These are phyloP conservation scores for Rousettus madagascariensis DNA, from an alignment of 2,797 vertebrate species.

Conservation along the genomic window DNA sequence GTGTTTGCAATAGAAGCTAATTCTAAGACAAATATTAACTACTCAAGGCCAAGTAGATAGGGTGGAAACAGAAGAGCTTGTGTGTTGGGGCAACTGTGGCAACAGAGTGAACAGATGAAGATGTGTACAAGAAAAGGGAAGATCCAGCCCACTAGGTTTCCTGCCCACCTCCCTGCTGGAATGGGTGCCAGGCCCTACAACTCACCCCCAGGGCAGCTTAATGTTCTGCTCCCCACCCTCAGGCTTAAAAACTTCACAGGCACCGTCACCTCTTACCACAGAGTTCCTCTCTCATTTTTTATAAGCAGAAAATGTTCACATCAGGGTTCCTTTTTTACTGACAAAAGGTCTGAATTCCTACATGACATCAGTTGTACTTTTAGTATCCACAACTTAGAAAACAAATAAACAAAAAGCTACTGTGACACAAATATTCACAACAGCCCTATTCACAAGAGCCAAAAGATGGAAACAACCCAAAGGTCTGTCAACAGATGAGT, in stretches of 20 bases:
- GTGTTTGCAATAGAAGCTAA: not conserved
- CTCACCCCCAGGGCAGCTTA: not conserved
- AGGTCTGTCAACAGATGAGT: not conserved
- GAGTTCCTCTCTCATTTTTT: not conserved
- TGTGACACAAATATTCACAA: not conserved
- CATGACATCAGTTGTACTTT: not conserved
- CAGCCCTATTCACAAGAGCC: not conserved
- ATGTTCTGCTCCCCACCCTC: not conserved
- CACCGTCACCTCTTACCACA: not conserved
- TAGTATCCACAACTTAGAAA: not conserved
- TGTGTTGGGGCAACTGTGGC: not conserved
- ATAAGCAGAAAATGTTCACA: not conserved
- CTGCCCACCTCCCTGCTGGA: not conserved
- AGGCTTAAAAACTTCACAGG: not conserved
- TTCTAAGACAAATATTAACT: not conserved
- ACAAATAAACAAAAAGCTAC: not conserved
- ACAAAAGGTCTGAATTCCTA: not conserved
- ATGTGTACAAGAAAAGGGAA: not conserved
- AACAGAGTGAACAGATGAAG: not conserved
- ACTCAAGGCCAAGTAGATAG: not conserved
- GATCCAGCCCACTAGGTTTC: not conserved
- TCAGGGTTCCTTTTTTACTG: not conserved
- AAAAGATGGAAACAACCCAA: not conserved
- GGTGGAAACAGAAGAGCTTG: not conserved
- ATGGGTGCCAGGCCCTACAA: fast-evolving